Evolutionary conservation across 2,113 vertebrate species (phyloP).

Genomic region (Jaculus jaculus): DNA sequence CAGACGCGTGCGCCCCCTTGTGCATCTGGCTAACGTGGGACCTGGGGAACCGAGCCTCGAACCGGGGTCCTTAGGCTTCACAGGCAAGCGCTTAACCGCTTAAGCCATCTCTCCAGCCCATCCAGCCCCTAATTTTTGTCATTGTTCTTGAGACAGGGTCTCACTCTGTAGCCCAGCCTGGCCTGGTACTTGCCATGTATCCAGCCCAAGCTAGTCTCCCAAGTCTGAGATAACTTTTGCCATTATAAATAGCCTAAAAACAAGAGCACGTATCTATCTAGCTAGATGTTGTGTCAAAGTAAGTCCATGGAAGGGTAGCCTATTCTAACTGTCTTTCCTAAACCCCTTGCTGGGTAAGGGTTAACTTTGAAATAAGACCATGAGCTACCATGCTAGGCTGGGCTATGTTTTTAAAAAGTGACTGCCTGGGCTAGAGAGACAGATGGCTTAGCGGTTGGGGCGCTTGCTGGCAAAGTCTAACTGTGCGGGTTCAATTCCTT

Average conservation of each 20-base stretch:
- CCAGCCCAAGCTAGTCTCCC: background rate
- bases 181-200: background rate
- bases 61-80: too few relatives aligned
- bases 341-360: background rate
- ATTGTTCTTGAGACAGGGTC: background rate
- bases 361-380: background rate
- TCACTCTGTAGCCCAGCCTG: background rate
- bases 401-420: background rate
- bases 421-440: background rate
- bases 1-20: too few relatives aligned
- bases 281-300: background rate
- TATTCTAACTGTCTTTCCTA: background rate
- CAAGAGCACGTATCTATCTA: background rate
- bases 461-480: too few relatives aligned
- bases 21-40: too few relatives aligned
- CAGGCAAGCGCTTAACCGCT: too few relatives aligned
- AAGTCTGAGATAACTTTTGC: background rate
- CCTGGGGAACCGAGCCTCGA: too few relatives aligned
- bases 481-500: too few relatives aligned
- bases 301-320: background rate
- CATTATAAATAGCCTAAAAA: background rate
- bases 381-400: background rate
- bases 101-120: too few relatives aligned
- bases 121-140: too few relatives aligned
- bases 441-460: too few relatives aligned